Evolutionary conservation across 2,113 vertebrate species (phyloP).

Genomic region (Cynoglossus semilaevis): DNA sequence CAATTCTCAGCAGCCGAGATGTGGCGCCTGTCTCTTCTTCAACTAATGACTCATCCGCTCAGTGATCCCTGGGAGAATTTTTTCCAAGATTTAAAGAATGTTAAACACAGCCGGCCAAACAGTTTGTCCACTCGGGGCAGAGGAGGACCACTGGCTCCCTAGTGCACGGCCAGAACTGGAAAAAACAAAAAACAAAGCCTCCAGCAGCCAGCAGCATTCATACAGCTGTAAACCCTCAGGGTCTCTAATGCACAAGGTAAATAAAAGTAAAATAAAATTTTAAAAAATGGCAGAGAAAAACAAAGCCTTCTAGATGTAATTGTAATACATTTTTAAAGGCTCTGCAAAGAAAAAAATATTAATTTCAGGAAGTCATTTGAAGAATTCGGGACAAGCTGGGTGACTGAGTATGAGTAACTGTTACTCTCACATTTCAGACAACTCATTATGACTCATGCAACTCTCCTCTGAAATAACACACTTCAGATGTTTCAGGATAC

Average conservation of each 20-base stretch:
- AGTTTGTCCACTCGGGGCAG: constrained; percentile 1
- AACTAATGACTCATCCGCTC: constrained; percentile 54
- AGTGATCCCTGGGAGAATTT: constrained; percentile 12
- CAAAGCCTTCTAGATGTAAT: too few relatives aligned
- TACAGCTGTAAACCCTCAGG: constrained; percentile 5
- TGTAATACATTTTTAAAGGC: background rate
- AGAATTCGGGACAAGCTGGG: background rate
- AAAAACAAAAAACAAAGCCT: background rate
- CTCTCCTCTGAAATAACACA: background rate
- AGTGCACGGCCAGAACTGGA: background rate
- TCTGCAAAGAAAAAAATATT: constrained; percentile 1
- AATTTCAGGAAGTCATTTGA: constrained; percentile 2
- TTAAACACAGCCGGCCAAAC: background rate
- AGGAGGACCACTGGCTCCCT: background rate
- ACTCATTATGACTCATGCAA: background rate
- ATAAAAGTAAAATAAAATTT: too few relatives aligned
- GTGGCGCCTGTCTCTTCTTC: constrained; percentile 48
- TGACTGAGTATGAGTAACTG: background rate
- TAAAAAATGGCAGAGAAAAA: too few relatives aligned
- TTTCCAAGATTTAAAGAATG: constrained; percentile 15
- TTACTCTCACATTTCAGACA: constrained; percentile 4
- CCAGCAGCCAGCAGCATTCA: constrained; percentile 28
- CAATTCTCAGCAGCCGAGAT: constrained; percentile 38
- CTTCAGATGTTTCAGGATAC: background rate
- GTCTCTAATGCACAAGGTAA: constrained; percentile 4